phyloP scores from a whole-genome alignment of 1,140 invertebrate genomes.

The Plutomurus gul region DNA sequence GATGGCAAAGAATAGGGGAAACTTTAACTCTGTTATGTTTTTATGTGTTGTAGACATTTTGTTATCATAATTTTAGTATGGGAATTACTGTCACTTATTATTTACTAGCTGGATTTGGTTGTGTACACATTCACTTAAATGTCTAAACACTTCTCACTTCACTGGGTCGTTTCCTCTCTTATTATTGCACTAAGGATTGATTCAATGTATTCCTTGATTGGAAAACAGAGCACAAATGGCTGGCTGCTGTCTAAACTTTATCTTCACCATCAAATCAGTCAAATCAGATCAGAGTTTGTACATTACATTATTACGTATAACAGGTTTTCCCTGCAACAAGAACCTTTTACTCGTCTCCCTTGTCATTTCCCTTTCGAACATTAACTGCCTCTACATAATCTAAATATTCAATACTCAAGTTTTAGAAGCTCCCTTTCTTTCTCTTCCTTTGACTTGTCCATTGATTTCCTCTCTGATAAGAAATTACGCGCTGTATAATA shows the following conservation, averaged over 20 bases:
- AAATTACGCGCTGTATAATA: no score
- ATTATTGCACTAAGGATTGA: conserved; percentile 14
- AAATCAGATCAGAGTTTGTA: conserved; percentile 20
- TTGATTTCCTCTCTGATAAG: neutral
- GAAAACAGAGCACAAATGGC: neutral
- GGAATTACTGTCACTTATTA: no score
- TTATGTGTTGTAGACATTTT: no score
- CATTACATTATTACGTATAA: conserved; percentile 25
- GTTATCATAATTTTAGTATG: no score
- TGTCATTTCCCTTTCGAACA: neutral
- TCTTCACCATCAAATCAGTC: neutral
- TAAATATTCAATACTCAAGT: no score
- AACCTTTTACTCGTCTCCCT: neutral
- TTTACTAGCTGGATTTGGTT: no score
- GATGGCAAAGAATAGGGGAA: no score
- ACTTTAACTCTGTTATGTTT: no score
- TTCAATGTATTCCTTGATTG: neutral
- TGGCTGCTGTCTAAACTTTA: neutral
- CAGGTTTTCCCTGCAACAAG: neutral
- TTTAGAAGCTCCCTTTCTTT: no score
- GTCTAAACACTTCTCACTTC: no score
- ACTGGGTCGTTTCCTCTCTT: no score
- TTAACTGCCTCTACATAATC: neutral
- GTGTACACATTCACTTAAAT: no score
- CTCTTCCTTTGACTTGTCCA: neutral